Conservation (phyloP, 2,113 vertebrate genomes). For the Pan paniscus region DNA sequence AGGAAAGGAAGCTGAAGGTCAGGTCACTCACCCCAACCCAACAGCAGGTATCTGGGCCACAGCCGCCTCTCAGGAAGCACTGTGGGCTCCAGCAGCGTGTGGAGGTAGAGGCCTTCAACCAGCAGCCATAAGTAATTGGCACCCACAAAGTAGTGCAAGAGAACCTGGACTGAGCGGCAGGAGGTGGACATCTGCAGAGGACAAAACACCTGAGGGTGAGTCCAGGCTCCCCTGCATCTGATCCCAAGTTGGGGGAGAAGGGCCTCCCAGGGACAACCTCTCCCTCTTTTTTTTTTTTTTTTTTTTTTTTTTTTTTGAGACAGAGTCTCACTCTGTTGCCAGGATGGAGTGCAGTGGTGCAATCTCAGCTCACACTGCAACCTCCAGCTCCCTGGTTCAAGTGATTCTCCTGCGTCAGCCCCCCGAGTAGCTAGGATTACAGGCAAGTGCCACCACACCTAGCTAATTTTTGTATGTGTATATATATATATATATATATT, state of each 20-base stretch:
- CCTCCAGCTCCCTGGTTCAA: too few species aligned
- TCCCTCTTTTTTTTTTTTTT: too few species aligned
- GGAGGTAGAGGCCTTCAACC: slow-evolving; percentile 95
- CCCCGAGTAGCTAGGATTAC: too few species aligned
- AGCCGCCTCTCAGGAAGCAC: slow-evolving; percentile 89
- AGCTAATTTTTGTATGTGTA: too few species aligned
- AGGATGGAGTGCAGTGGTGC: too few species aligned
- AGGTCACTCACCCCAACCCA: slow-evolving; percentile 93
- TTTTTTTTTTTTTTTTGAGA: too few species aligned
- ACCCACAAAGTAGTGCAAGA: slow-evolving; percentile 94
- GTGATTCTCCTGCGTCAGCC: too few species aligned
- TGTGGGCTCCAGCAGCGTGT: slow-evolving; percentile 90
- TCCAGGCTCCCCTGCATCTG: background rate
- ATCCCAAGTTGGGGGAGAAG: too few species aligned
- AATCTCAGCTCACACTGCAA: too few species aligned
- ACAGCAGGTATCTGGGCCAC: slow-evolving; percentile 90
- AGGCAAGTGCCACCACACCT: too few species aligned
- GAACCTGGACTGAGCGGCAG: slow-evolving; percentile 91
- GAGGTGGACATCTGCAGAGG: slow-evolving; percentile 83
- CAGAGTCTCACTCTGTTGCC: too few species aligned
- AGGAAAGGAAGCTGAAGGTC: background rate
- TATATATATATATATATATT: too few species aligned
- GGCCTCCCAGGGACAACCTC: background rate
- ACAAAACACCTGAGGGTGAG: slow-evolving; percentile 14
- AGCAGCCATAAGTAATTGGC: slow-evolving; percentile 96